Percentiles rank a stretch among this genome's conserved stretches.
phyloP scores from a whole-genome alignment of 2,888 invertebrate genomes.

The Ypsolopha scabrella region DNA sequence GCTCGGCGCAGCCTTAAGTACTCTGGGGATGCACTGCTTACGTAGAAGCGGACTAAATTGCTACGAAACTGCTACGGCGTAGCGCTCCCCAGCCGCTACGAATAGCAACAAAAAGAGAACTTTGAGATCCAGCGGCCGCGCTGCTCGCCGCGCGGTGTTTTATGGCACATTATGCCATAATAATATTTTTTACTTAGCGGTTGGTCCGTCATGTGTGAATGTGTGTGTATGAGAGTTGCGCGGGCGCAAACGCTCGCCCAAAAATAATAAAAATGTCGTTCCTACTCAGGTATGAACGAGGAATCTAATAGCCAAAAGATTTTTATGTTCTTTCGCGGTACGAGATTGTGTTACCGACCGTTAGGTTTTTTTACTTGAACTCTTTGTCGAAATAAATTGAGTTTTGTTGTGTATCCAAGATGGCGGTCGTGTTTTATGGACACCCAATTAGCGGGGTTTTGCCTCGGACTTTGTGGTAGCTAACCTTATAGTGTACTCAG shows the following conservation, averaged over 20 bases:
- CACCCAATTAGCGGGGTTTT: conserved; percentile 18
- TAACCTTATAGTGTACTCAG: too few species aligned
- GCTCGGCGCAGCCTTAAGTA: too few species aligned
- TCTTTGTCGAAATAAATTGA: conserved; percentile 31
- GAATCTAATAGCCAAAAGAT: conserved; percentile 45
- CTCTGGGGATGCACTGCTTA: too few species aligned
- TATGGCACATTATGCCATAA: conserved; percentile 64
- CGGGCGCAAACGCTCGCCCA: conserved; percentile 24
- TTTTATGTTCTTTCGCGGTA: conserved; percentile 63
- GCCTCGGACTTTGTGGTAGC: too few species aligned
- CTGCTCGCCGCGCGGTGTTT: conserved; percentile 35
- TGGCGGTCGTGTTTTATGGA: conserved; percentile 30
- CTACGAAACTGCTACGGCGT: conserved; percentile 12
- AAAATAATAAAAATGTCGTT: conserved; percentile 43
- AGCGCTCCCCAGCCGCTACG: conserved; percentile 14
- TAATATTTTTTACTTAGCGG: conserved; percentile 70
- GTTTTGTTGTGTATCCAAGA: conserved; percentile 25
- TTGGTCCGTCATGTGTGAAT: conserved; percentile 38
- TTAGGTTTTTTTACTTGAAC: conserved; percentile 21
- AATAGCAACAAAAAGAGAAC: conserved; percentile 11
- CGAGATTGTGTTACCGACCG: conserved; percentile 43
- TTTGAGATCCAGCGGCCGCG: conserved; percentile 36
- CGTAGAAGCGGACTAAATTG: not conserved
- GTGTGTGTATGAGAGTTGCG: conserved; percentile 22
- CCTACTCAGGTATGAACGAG: conserved; percentile 28